Evolutionary conservation across 2,113 vertebrate genomes (phyloP), one percentile per base, ranked within the genome.

Genomic region (Podarcis raffonei): DNA sequence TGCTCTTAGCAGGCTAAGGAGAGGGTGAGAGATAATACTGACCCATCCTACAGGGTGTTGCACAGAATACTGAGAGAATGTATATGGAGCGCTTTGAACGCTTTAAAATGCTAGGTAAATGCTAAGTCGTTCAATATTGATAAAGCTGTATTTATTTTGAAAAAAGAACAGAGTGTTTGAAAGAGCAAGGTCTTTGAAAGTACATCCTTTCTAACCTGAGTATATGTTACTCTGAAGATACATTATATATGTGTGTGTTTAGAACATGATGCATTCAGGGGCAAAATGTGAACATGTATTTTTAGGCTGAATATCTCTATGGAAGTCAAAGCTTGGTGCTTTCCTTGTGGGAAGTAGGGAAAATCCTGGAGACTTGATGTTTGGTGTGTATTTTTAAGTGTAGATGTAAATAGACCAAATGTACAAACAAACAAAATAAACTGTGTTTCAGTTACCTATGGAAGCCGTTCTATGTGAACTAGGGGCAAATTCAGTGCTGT

Each of bases 381-480:
- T 62, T 62, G 30, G 2, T 23, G 18, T 65, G 15, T 11, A 35
- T 68, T 81, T 59, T 5, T 32, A 35, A 68, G 35, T 3, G 35
- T 65, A 59, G 35, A 65, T 30, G 4, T 9, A 74, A 74, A 32
- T 25, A 11, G 16, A 8, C 27, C 1, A 48, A 18, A 11, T 35
- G 11, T 75, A 85, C 69, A 8, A 39, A 77, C 69, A 8, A 39
- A 77, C 89, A 83, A 88, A 78, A 3, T 32, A 66, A 18, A 39
- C 12, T 32, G 2, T 69, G n/a, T n/a, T 87, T 66, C 74, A 4
- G 32, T 87, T 69, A 83, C 48, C 30, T 89, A 3, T 69, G 25
- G 62, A n/a, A 76, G 89, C 92, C 22, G 16, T 92, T 5, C 83
- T 87, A 8, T 87, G 57, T 8, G 89, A 89, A 57, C 66, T n/a